Evolutionary conservation across 2,888 invertebrate genomes (phyloP).

Genomic region (Dinocampus coccinellae): DNA sequence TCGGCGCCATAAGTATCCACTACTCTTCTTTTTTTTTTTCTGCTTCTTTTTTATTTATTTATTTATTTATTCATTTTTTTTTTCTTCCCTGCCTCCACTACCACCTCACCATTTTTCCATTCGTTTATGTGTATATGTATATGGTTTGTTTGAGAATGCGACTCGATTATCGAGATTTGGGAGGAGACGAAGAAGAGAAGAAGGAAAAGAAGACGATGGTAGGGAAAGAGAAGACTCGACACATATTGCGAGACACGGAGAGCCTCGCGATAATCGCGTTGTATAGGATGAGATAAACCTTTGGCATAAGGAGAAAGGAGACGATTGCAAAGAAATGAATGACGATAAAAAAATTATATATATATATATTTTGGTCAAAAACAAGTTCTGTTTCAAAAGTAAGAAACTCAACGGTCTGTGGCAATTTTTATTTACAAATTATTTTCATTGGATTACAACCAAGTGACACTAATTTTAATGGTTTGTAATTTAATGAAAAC

Average conservation of each 20-base stretch:
- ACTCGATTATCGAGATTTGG: constrained; percentile 60
- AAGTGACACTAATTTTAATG: constrained; percentile 42
- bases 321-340: constrained; percentile 22
- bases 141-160: constrained; percentile 53
- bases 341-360: background rate
- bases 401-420: constrained; percentile 4
- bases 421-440: constrained; percentile 42
- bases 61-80: no score
- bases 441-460: constrained; percentile 36
- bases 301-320: constrained; percentile 22
- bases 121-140: background rate
- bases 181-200: constrained; percentile 34
- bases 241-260: background rate
- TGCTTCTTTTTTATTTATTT: no score
- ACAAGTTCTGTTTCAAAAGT: background rate
- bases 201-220: background rate
- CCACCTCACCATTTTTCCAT: background rate
- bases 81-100: background rate
- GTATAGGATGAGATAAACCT: constrained; percentile 22
- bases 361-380: background rate
- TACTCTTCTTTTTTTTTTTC: constrained; percentile 10
- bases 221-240: background rate
- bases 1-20: constrained; percentile 57
- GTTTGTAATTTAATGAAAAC: constrained; percentile 37
- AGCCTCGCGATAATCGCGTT: constrained; percentile 18